Evolutionary conservation across 2,797 vertebrate species (phyloP).

Genomic region (Schizopygopsis malacanthus): DNA sequence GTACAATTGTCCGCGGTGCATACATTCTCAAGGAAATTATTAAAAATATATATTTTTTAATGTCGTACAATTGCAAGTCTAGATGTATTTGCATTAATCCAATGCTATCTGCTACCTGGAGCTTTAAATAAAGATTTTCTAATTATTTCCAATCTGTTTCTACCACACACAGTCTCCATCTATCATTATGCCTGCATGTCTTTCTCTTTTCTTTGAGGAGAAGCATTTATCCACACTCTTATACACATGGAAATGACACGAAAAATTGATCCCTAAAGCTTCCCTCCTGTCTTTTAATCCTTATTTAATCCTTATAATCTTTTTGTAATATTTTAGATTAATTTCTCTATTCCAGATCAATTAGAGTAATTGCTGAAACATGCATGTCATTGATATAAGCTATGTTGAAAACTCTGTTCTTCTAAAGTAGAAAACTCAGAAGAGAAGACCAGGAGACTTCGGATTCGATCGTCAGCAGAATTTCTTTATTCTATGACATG

Average conservation of each 20-base stretch:
- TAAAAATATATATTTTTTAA: background rate
- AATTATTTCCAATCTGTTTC: background rate
- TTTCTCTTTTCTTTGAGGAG: background rate
- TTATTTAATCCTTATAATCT: slow-evolving; percentile 25
- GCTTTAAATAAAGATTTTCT: background rate
- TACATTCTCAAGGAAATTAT: background rate
- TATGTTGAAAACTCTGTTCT: no score
- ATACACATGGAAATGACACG: background rate
- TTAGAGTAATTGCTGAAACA: slow-evolving; percentile 47
- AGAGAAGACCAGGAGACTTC: no score
- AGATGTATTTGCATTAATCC: background rate
- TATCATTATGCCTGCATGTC: background rate
- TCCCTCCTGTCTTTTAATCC: slow-evolving; percentile 1
- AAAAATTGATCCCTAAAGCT: background rate
- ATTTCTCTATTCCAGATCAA: slow-evolving; percentile 55
- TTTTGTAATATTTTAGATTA: slow-evolving; percentile 45
- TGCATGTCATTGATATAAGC: slow-evolving; percentile 26
- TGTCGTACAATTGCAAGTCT: background rate
- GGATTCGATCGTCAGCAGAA: no score
- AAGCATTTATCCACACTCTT: background rate
- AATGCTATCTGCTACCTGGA: background rate
- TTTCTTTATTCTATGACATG: no score
- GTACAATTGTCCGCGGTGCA: no score
- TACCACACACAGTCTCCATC: background rate
- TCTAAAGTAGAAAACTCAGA: no score